These are phyloP conservation scores for Luperina testacea DNA, from an alignment of 2,888 invertebrate genomes.

Conservation along the genomic window DNA sequence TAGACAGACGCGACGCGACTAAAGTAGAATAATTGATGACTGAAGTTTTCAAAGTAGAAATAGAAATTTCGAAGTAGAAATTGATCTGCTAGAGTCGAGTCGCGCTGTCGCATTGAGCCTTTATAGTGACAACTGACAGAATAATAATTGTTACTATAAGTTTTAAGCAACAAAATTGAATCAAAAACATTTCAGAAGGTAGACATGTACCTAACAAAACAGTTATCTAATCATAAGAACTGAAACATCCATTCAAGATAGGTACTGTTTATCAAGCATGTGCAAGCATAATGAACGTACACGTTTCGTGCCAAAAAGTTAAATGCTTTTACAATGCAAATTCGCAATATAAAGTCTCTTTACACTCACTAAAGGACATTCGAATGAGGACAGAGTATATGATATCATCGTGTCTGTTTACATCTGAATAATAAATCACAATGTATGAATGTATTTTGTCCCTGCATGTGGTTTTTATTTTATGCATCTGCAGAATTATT, in stretches of 20 bases:
- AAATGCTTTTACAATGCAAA: constrained; percentile 54
- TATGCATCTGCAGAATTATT: background rate
- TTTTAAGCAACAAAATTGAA: background rate
- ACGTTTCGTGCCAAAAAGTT: constrained; percentile 34
- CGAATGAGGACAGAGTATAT: constrained; percentile 39
- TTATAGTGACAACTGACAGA: background rate
- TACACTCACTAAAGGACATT: constrained; percentile 45
- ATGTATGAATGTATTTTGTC: constrained; percentile 27
- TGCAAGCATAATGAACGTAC: constrained; percentile 28
- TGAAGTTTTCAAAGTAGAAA: too few relatives aligned
- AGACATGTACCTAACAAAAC: background rate
- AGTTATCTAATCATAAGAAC: background rate
- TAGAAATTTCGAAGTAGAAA: too few relatives aligned
- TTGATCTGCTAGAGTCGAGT: background rate
- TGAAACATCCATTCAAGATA: constrained; percentile 5
- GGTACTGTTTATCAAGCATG: constrained; percentile 37
- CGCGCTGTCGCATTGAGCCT: too few relatives aligned
- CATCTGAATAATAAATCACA: constrained; percentile 48
- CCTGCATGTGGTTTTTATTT: constrained; percentile 11
- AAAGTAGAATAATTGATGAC: too few relatives aligned
- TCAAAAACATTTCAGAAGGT: background rate
- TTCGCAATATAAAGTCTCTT: constrained; percentile 49
- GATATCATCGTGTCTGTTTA: constrained; percentile 53
- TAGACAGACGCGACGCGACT: background rate
- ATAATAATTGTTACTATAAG: background rate